Conservation (phyloP, 2,888 invertebrate species). For the Drosophila buzzatii region DNA sequence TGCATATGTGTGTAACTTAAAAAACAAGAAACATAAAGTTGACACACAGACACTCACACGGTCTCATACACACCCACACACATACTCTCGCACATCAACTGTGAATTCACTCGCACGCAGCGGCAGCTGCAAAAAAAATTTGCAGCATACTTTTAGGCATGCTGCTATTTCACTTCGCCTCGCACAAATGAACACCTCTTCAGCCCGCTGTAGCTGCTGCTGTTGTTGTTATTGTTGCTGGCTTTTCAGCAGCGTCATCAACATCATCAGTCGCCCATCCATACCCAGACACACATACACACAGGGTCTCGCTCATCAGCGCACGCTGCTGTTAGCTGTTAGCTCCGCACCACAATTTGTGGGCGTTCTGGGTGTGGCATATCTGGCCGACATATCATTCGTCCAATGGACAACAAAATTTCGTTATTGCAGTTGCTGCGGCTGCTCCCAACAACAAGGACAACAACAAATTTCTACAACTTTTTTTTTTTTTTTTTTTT, state of each 20-base stretch:
- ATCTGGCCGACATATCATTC: slow-evolving; percentile 72
- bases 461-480: slow-evolving; percentile 19
- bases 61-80: slow-evolving; percentile 24
- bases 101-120: slow-evolving; percentile 59
- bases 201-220: slow-evolving; percentile 17
- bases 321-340: slow-evolving; percentile 70
- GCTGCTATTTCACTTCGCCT: slow-evolving; percentile 79
- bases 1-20: slow-evolving; percentile 37
- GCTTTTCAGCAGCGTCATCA: slow-evolving; percentile 70
- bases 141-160: slow-evolving; percentile 81
- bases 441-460: slow-evolving; percentile 19
- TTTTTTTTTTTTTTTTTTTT: slow-evolving; percentile 3
- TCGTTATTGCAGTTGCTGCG: slow-evolving; percentile 42
- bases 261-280: slow-evolving; percentile 56
- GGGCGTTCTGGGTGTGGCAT: slow-evolving; percentile 81
- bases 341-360: slow-evolving; percentile 81
- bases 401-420: slow-evolving; percentile 62
- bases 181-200: slow-evolving; percentile 55
- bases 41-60: slow-evolving; percentile 18
- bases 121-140: slow-evolving; percentile 41
- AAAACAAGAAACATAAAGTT: slow-evolving; percentile 57
- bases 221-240: slow-evolving; percentile 48
- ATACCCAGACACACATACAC: background rate
- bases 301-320: slow-evolving; percentile 66
- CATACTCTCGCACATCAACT: slow-evolving; percentile 35